Percentiles rank a stretch among this genome's conserved stretches.
phyloP scores from a whole-genome alignment of 2,888 invertebrate species.

The Hydrotaea cyrtoneurina region DNA sequence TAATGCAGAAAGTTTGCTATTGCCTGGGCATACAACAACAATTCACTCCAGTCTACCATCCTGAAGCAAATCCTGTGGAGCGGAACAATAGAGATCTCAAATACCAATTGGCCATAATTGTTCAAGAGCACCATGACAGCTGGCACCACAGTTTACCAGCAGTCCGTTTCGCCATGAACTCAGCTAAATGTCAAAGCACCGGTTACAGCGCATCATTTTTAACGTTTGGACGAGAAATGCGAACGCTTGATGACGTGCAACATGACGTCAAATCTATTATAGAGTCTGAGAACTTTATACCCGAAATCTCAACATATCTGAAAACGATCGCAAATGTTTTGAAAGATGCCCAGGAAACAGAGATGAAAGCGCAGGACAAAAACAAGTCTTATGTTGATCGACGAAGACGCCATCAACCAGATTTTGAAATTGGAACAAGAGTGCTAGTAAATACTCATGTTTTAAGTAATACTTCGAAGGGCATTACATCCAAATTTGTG shows the following conservation, averaged over 20 bases:
- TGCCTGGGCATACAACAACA: conserved; percentile 59
- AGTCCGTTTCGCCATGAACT: no score
- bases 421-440: no score
- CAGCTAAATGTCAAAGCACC: conserved; percentile 71
- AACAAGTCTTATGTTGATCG: no score
- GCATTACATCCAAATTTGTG: no score
- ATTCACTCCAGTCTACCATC: conserved; percentile 74
- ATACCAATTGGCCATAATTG: background rate
- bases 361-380: background rate
- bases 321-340: no score
- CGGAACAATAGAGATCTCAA: conserved; percentile 20
- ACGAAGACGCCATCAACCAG: no score
- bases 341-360: background rate
- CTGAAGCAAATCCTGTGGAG: conserved; percentile 71
- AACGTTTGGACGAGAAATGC: conserved; percentile 76
- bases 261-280: conserved; percentile 68
- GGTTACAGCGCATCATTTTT: conserved; percentile 74
- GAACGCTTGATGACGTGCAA: conserved; percentile 73
- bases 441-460: no score
- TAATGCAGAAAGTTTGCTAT: conserved; percentile 67
- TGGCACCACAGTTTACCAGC: no score
- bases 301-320: no score
- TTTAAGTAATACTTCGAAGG: no score
- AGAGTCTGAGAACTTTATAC: background rate
- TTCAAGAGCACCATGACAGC: conserved; percentile 42